A percentile compares a stretch with the other conserved stretches of the same genome.
These are phyloP conservation scores for Oscheius sp. DNA, from an alignment of 2,888 invertebrate genomes.

Conservation along the genomic window DNA sequence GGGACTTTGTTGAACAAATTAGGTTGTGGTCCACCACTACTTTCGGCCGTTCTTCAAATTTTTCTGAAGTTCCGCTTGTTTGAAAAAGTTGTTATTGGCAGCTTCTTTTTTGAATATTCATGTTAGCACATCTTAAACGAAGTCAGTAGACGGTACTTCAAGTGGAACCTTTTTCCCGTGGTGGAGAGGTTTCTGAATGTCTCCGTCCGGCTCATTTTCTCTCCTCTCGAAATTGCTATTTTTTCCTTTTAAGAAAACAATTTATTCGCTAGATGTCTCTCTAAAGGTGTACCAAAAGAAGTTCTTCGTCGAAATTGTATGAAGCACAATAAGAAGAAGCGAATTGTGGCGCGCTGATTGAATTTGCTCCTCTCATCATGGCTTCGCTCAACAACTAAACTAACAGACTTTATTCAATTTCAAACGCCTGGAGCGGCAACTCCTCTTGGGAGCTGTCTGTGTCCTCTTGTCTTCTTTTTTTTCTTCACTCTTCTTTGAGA, in stretches of 20 bases:
- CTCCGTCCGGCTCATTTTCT: neutral
- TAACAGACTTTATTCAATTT: slow-evolving; percentile 35
- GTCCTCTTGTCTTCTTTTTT: neutral
- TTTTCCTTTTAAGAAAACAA: neutral
- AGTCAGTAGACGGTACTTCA: neutral
- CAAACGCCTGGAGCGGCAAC: slow-evolving; percentile 23
- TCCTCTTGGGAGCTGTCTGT: neutral
- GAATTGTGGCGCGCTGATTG: slow-evolving; percentile 37
- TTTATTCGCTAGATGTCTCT: slow-evolving; percentile 2
- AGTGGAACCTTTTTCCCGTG: too few relatives aligned
- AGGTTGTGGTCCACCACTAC: slow-evolving; percentile 30
- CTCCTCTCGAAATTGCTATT: neutral
- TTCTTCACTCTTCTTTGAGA: slow-evolving; percentile 4
- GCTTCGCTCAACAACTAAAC: slow-evolving; percentile 37
- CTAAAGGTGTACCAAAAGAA: slow-evolving; percentile 10
- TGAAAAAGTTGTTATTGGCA: neutral
- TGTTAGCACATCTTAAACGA: neutral
- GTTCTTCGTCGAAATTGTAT: slow-evolving; percentile 20
- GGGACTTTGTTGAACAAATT: slow-evolving; percentile 34
- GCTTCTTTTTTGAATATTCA: neutral
- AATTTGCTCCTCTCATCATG: slow-evolving; percentile 37
- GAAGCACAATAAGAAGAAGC: slow-evolving; percentile 32
- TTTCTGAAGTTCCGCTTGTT: neutral
- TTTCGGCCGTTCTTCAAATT: too few relatives aligned
- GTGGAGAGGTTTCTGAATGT: too few relatives aligned